Percentiles rank a stretch among this genome's conserved stretches.
phyloP scores from a whole-genome alignment of 1,140 invertebrate species.

The Hermetia illucens region DNA sequence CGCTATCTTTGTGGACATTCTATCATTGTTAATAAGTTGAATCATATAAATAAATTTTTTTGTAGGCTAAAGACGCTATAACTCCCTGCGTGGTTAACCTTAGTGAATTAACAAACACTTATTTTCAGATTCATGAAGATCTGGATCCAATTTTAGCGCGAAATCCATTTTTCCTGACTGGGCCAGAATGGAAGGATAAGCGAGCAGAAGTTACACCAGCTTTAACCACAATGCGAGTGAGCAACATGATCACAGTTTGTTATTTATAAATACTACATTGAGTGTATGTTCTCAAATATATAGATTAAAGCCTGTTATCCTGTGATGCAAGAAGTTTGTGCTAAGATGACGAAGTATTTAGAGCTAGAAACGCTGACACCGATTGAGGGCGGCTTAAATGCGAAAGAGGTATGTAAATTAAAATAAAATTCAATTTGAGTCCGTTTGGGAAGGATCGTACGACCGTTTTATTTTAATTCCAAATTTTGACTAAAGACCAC shows the following conservation, averaged over 20 bases:
- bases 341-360: slow-evolving; percentile 8
- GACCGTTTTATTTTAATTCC: no score
- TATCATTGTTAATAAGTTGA: no score
- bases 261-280: background rate
- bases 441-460: no score
- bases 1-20: no score
- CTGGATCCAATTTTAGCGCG: slow-evolving; percentile 20
- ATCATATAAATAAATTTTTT: no score
- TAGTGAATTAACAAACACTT: no score
- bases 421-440: no score
- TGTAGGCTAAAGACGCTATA: no score
- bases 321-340: slow-evolving; percentile 19
- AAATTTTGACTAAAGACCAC: no score
- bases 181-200: slow-evolving; percentile 37
- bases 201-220: slow-evolving; percentile 36
- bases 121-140: slow-evolving; percentile 14
- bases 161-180: slow-evolving; percentile 31
- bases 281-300: no score
- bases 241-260: background rate
- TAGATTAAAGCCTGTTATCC: slow-evolving; percentile 25
- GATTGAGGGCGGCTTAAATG: slow-evolving; percentile 16
- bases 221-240: slow-evolving; percentile 33
- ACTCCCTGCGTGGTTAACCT: no score
- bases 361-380: background rate
- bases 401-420: slow-evolving; percentile 7